Base-by-base conservation (phyloP, 1,140 invertebrate genomes). In the Lysiphlebus fabarum region DNA sequence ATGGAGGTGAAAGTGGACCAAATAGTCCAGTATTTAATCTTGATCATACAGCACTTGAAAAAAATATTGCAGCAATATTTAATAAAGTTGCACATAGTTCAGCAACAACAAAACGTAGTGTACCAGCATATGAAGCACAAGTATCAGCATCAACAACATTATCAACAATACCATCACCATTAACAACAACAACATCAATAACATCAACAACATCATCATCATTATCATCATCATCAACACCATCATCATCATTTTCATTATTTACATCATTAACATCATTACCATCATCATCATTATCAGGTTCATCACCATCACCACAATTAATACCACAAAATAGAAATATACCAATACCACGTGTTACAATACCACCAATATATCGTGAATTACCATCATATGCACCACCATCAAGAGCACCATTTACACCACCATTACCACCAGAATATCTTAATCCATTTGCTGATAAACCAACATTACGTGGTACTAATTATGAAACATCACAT, bases 401-500 rank as follows among this genome's bases (percentile, higher is more conserved):
- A 9, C 89, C 90, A 4, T 86, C 86, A 14, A 75, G 90, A 58
- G 82, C 87, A 3, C 86, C 90, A 62, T 89, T 92, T 72, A 91
- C 89, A 0, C 90, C 90, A 0, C 89, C 89, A 0, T 67, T 91
- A 53, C 89, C 89, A 6, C 87, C 87, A 2, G 88, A 89, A 70
- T 90, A 88, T 67, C 81, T 85, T 12, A 89, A 91, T 76, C 90
- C 90, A 0, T 92, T 92, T 69, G 88, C 89, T 4, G 88, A 92
- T 68, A 91, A 91, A 71, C 90, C 90, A 37, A 92, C 90, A 6
- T 73, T 92, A 42, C 81, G 90, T 64, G 90, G 90, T 59, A 84
- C 84, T 14, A 84, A 86, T 62, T 67, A 81, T 72, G 84, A 85
- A 62, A 83, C 82, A 11, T 26, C 17, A 26, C 86, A 87, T 67